Evolutionary conservation across 1,140 invertebrate species (phyloP).

Genomic region (Cryptotermes secundus): DNA sequence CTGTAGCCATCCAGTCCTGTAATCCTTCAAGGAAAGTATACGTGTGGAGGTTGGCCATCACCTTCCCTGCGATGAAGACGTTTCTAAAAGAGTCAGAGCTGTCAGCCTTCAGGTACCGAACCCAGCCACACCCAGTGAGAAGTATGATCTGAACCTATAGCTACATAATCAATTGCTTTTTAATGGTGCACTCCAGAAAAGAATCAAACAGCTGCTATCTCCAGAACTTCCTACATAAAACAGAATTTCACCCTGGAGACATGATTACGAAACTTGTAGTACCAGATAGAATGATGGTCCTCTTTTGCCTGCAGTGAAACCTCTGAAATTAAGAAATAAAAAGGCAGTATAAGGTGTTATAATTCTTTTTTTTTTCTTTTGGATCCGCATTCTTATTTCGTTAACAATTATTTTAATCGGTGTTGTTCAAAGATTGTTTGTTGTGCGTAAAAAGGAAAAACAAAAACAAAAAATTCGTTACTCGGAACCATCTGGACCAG

Average conservation of each 20-base stretch:
- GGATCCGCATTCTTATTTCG: too few relatives aligned
- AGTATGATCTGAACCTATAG: neutral
- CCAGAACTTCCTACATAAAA: neutral
- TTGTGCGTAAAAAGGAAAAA: too few relatives aligned
- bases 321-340: neutral
- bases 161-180: neutral
- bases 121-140: neutral
- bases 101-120: neutral
- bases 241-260: neutral
- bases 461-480: too few relatives aligned
- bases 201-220: neutral
- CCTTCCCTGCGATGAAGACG: slow-evolving; percentile 2
- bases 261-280: neutral
- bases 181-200: neutral
- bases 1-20: neutral
- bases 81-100: neutral
- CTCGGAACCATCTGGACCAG: too few relatives aligned
- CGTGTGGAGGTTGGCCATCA: neutral
- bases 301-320: neutral
- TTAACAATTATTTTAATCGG: too few relatives aligned
- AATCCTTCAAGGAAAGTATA: neutral
- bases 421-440: too few relatives aligned
- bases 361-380: too few relatives aligned
- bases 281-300: neutral
- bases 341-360: neutral